Percentiles rank a stretch among this genome's conserved stretches.
phyloP scores from a whole-genome alignment of 2,113 vertebrate species.

The Scalopus aquaticus region DNA sequence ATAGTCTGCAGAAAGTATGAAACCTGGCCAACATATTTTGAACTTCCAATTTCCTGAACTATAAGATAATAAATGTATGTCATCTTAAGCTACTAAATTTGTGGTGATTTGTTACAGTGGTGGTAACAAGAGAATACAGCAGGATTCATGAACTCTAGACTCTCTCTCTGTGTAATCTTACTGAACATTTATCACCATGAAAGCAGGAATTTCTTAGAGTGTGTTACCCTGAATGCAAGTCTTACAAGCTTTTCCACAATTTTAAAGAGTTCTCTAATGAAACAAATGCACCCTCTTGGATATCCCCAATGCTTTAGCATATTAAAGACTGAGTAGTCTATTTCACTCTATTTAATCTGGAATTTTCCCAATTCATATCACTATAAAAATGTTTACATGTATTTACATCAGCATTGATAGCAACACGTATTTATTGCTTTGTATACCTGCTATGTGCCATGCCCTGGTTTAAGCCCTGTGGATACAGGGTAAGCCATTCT shows the following conservation, averaged over 20 bases:
- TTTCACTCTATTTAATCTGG: background rate
- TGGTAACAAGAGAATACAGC: background rate
- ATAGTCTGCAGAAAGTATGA: background rate
- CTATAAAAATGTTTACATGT: background rate
- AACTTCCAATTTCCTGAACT: background rate
- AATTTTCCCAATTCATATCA: background rate
- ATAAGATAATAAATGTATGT: background rate
- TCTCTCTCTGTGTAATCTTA: background rate
- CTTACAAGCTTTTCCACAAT: background rate
- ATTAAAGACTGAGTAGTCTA: background rate
- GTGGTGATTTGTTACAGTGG: background rate
- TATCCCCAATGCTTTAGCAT: background rate
- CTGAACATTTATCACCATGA: background rate
- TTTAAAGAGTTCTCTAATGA: background rate
- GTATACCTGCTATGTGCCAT: background rate
- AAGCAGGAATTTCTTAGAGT: background rate
- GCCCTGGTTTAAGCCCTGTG: background rate
- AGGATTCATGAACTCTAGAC: background rate
- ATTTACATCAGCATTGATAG: background rate
- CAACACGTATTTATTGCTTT: background rate
- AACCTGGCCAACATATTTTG: background rate
- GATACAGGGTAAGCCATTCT: background rate
- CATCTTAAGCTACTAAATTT: background rate
- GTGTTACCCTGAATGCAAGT: background rate
- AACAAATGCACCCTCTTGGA: background rate